These are phyloP conservation scores for Sminthurides bifidus DNA, from an alignment of 1,140 invertebrate species.

Conservation along the genomic window DNA sequence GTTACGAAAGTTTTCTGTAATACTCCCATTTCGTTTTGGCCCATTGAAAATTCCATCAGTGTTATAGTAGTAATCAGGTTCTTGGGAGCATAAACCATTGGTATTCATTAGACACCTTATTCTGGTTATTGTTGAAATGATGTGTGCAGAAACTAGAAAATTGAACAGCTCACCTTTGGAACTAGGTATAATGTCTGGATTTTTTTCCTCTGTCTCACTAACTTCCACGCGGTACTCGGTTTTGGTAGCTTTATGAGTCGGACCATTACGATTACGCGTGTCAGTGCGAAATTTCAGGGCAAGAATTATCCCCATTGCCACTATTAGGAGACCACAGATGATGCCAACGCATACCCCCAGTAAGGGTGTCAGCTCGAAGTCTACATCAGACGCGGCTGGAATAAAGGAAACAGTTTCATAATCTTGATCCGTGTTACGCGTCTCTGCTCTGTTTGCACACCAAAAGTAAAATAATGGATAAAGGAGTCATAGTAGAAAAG, in stretches of 20 bases:
- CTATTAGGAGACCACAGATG: slow-evolving; percentile 52
- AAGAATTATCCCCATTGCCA: slow-evolving; percentile 55
- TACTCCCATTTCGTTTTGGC: slow-evolving; percentile 30
- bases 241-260: slow-evolving; percentile 48
- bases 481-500: no score
- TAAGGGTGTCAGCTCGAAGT: slow-evolving; percentile 55
- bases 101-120: not conserved
- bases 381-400: slow-evolving; percentile 21
- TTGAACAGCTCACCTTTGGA: slow-evolving; percentile 57
- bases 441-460: slow-evolving; percentile 26
- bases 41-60: slow-evolving; percentile 26
- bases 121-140: not conserved
- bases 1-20: slow-evolving; percentile 31
- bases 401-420: slow-evolving; percentile 14
- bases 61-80: slow-evolving; percentile 28
- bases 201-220: slow-evolving; percentile 61
- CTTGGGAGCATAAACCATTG: slow-evolving; percentile 11
- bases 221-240: slow-evolving; percentile 45
- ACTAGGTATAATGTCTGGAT: slow-evolving; percentile 71
- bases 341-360: slow-evolving; percentile 60
- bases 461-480: not conserved
- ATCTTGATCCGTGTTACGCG: not conserved
- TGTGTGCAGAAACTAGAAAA: not conserved
- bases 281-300: slow-evolving; percentile 49
- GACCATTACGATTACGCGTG: slow-evolving; percentile 37